phyloP scores from a whole-genome alignment of 2,113 vertebrate species.

The Chinchilla lanigera region DNA sequence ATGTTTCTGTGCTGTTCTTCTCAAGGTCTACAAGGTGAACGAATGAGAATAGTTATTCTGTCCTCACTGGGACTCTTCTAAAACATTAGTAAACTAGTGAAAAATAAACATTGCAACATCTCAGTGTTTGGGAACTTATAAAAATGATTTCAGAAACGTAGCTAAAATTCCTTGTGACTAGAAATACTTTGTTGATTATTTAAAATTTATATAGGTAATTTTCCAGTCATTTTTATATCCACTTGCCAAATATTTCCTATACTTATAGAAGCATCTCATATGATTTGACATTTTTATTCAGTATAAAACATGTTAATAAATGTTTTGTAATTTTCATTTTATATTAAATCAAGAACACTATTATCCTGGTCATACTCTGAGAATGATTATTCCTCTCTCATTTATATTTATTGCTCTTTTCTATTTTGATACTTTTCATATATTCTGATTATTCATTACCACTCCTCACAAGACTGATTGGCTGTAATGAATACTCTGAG shows the following conservation, averaged over 20 bases:
- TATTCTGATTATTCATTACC: constrained; percentile 77
- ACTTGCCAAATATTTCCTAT: background rate
- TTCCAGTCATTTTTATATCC: background rate
- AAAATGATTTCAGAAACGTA: background rate
- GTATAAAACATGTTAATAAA: constrained; percentile 42
- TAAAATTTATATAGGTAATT: background rate
- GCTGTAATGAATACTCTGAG: constrained; percentile 51
- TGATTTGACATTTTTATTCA: constrained; percentile 30
- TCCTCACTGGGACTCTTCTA: background rate
- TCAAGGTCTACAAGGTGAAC: constrained; percentile 77
- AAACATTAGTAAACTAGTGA: constrained; percentile 15
- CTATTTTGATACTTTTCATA: constrained; percentile 72
- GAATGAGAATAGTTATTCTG: constrained; percentile 64
- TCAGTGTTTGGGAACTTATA: background rate
- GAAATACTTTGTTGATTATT: background rate
- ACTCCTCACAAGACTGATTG: constrained; percentile 63
- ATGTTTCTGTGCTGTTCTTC: constrained; percentile 57
- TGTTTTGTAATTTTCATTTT: constrained; percentile 65
- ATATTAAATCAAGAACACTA: constrained; percentile 60
- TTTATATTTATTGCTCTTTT: constrained; percentile 73
- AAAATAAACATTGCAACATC: background rate
- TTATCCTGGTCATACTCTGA: constrained; percentile 41
- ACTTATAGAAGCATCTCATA: background rate
- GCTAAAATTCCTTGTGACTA: background rate
- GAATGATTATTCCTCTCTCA: constrained; percentile 66